A percentile compares a stretch with the other conserved stretches of the same genome.
Evolutionary conservation across 2,888 invertebrate genomes (phyloP).

Genomic region (Hypercompe scribonia): DNA sequence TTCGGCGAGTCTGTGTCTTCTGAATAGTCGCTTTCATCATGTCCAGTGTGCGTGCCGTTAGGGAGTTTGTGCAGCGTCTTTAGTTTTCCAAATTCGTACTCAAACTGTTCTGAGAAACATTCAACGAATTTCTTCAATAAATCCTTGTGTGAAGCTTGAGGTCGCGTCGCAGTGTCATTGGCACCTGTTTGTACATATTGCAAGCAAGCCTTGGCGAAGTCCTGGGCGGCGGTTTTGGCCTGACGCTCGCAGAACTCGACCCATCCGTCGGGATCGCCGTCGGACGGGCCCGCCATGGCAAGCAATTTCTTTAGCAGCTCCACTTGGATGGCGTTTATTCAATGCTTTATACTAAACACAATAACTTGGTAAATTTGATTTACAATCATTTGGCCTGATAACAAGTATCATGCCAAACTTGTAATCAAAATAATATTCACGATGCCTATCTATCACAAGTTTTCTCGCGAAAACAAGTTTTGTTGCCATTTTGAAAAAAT

Average conservation of each 20-base stretch:
- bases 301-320: slow-evolving; percentile 83
- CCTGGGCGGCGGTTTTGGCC: slow-evolving; percentile 93
- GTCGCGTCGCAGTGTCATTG: slow-evolving; percentile 87
- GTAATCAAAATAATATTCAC: slow-evolving; percentile 80
- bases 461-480: slow-evolving; percentile 82
- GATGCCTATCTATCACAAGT: slow-evolving; percentile 73
- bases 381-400: slow-evolving; percentile 53
- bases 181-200: slow-evolving; percentile 91
- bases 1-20: slow-evolving; percentile 94
- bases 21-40: slow-evolving; percentile 89
- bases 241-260: slow-evolving; percentile 95
- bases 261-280: slow-evolving; percentile 90
- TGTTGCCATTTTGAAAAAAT: slow-evolving; percentile 69
- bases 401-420: slow-evolving; percentile 67
- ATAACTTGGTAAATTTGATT: slow-evolving; percentile 44
- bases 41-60: slow-evolving; percentile 80
- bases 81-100: slow-evolving; percentile 89
- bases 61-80: slow-evolving; percentile 80
- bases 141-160: slow-evolving; percentile 91
- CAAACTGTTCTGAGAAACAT: slow-evolving; percentile 94
- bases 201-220: slow-evolving; percentile 95
- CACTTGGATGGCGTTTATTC: slow-evolving; percentile 74
- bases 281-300: slow-evolving; percentile 86
- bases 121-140: slow-evolving; percentile 94
- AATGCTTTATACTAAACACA: slow-evolving; percentile 63